These are phyloP conservation scores for Caprella mutica DNA, from an alignment of 2,888 invertebrate genomes.

Conservation along the genomic window DNA sequence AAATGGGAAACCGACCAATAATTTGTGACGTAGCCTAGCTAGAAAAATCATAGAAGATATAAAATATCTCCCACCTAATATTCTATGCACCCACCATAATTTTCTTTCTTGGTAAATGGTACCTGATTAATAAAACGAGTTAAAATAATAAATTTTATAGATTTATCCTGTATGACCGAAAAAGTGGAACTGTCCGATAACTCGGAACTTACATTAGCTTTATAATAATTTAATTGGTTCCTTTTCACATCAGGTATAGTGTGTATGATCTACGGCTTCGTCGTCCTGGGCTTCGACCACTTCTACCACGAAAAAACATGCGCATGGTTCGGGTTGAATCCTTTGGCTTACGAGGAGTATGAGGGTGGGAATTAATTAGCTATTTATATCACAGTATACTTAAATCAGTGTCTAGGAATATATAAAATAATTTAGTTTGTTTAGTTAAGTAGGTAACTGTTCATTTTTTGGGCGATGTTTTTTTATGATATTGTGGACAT, in stretches of 20 bases:
- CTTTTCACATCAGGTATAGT: conserved; percentile 41
- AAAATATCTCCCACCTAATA: not conserved
- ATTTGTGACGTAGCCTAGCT: not conserved
- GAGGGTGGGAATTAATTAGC: conserved; percentile 40
- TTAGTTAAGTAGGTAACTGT: not conserved
- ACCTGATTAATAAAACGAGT: not conserved
- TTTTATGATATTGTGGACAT: too few species aligned
- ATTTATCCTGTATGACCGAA: too few species aligned
- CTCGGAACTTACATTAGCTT: too few species aligned
- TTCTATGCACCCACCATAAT: too few species aligned
- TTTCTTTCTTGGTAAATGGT: not conserved
- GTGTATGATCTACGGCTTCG: conserved; percentile 42
- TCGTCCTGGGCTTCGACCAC: conserved; percentile 44
- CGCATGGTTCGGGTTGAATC: conserved; percentile 47
- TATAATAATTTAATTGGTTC: not conserved
- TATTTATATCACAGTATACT: not conserved
- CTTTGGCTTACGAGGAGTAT: conserved; percentile 44
- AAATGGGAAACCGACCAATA: too few species aligned
- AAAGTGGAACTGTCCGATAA: too few species aligned
- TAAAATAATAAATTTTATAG: too few species aligned
- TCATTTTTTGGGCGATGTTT: not conserved
- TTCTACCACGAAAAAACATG: conserved; percentile 43
- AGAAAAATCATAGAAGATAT: not conserved
- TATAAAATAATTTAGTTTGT: not conserved
- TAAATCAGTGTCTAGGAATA: not conserved